Base-by-base conservation (phyloP, 2,797 vertebrate genomes). In the Eutrigla gurnardus region DNA sequence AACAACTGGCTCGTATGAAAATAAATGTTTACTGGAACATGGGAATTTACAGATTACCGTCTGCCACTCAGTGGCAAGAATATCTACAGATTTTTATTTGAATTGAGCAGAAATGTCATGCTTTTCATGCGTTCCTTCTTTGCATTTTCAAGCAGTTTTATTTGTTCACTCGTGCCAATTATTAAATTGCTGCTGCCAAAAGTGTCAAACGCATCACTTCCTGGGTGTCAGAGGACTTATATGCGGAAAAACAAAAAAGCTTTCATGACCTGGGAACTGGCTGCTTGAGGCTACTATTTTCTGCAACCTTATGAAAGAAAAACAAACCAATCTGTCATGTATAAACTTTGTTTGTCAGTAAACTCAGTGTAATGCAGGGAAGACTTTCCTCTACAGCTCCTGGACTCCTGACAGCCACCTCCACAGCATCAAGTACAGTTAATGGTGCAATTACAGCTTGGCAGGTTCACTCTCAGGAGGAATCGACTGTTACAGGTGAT, bases 401-500 rank as follows among this genome's bases (percentile, higher is more conserved):
- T 49, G 37, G n/a, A 52, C 12, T 49, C 46, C 32, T 36, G 11
- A 40, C 57, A 6, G 55, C 54, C 25, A 46, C 50, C 50, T 42
- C 57, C 1, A 54, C 35, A 50, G 33, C 66, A 67, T 61, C 36
- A 35, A 69, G 50, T 47, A 64, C 14, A 62, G 59, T 45, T 72
- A 65, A 76, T 65, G 58, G 86, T 75, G 77, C 58, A 78, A 65
- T 86, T 86, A 78, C 78, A 40, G 25, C 66, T 40, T 13, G 45
- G 60, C 67, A 60, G 62, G 35, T 73, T 69, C 1, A 5, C 52
- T 75, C 71, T 75, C 65, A 9, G 25, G 65, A 64, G 63, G 71
- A 77, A 70, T 68, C 10, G n/a, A 64, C 54, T 65, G 50, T 72
- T 78, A 67, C 7, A n/a, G 50, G 61, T 82, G 80, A 86, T 88